Evolutionary conservation across 1,140 invertebrate genomes (phyloP).

Genomic region (Drosophila lowei): DNA sequence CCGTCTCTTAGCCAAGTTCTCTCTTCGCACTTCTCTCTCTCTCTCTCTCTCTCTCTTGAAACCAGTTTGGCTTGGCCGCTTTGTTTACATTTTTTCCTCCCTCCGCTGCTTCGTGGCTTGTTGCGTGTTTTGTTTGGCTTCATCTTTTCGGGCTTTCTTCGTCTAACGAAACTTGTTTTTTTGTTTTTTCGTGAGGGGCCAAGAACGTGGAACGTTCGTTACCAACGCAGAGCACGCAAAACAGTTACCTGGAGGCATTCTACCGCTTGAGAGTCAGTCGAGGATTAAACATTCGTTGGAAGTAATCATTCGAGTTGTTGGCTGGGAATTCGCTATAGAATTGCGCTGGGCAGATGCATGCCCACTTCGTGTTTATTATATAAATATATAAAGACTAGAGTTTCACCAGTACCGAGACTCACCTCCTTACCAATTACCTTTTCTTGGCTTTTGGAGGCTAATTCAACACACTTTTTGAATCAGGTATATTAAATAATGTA

Average conservation of each 20-base stretch:
- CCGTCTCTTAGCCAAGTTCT: constrained; percentile 1
- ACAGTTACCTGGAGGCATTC: constrained; percentile 29
- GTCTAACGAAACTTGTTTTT: constrained; percentile 56
- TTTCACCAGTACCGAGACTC: no score
- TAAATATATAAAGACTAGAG: no score
- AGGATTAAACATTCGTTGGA: constrained; percentile 20
- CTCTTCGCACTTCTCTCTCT: constrained; percentile 9
- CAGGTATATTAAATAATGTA: no score
- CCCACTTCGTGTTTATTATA: no score
- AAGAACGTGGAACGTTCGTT: constrained; percentile 51
- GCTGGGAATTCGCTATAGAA: no score
- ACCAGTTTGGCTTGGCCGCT: constrained; percentile 68
- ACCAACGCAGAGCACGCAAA: constrained; percentile 40
- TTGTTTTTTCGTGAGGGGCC: constrained; percentile 13
- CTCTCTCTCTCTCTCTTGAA: constrained; percentile 55
- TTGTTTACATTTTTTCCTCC: constrained; percentile 77
- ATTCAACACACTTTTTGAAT: no score
- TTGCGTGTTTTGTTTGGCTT: constrained; percentile 56
- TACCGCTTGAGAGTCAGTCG: constrained; percentile 13
- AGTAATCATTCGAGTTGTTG: neutral
- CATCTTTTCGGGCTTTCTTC: constrained; percentile 51
- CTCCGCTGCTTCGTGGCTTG: constrained; percentile 45
- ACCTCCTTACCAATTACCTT: no score
- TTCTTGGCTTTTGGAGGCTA: no score
- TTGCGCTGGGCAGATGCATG: neutral